Evolutionary conservation across 2,888 invertebrate species (phyloP).

Genomic region (Euproctis similis): DNA sequence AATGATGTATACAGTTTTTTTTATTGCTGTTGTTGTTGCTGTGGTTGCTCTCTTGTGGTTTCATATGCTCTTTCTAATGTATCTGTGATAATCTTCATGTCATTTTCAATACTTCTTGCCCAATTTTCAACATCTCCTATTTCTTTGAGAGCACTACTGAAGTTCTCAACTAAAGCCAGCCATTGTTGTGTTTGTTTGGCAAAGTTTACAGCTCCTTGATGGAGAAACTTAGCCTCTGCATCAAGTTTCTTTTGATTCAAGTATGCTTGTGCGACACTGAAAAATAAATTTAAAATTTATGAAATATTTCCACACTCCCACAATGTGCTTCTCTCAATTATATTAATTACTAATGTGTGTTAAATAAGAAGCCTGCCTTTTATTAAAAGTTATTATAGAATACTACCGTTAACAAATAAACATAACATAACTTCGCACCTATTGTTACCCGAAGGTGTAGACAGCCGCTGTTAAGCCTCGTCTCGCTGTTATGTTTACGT

Average conservation of each 20-base stretch:
- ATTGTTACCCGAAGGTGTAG: too few relatives aligned
- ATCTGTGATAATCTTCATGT: slow-evolving; percentile 93
- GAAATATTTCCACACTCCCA: too few relatives aligned
- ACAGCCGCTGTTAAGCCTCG: too few relatives aligned
- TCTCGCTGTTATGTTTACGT: too few relatives aligned
- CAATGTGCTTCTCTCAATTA: too few relatives aligned
- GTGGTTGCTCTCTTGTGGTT: slow-evolving; percentile 68
- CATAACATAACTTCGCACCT: too few relatives aligned
- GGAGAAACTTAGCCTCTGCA: slow-evolving; percentile 96
- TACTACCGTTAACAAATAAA: too few relatives aligned
- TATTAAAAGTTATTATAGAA: too few relatives aligned
- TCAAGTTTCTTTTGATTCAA: slow-evolving; percentile 98
- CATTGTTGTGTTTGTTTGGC: slow-evolving; percentile 98
- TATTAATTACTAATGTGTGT: too few relatives aligned
- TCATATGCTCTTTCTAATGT: slow-evolving; percentile 96
- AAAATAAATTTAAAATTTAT: too few relatives aligned
- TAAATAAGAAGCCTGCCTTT: too few relatives aligned
- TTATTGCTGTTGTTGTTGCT: slow-evolving; percentile 32
- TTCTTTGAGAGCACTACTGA: slow-evolving; percentile 93
- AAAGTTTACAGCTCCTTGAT: slow-evolving; percentile 94
- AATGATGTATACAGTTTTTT: too few relatives aligned
- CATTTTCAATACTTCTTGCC: slow-evolving; percentile 97
- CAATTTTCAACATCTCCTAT: slow-evolving; percentile 99
- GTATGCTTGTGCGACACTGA: slow-evolving; percentile 97
- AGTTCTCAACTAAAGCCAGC: slow-evolving; percentile 92